These are phyloP conservation scores for Thymelicus acteon DNA, from an alignment of 2,888 invertebrate species.

Conservation along the genomic window DNA sequence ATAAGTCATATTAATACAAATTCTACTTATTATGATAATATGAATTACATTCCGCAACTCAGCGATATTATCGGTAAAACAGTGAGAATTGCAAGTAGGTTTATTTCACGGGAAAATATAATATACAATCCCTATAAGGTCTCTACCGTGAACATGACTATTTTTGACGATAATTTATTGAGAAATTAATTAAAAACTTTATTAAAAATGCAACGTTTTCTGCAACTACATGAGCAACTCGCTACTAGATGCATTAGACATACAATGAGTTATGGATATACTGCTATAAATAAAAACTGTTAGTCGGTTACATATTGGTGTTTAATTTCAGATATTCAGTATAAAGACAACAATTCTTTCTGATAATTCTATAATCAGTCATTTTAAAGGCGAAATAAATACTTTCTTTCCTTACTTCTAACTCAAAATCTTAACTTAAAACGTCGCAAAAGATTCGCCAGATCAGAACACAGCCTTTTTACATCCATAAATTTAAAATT, in stretches of 20 bases:
- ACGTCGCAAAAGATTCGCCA: background rate
- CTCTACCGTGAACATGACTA: background rate
- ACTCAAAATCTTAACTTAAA: too few relatives aligned
- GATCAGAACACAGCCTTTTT: conserved; percentile 6
- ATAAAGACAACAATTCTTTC: too few relatives aligned
- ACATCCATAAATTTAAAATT: conserved; percentile 46
- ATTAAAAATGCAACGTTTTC: too few relatives aligned
- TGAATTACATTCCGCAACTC: background rate
- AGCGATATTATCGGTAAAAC: background rate
- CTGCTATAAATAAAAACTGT: too few relatives aligned
- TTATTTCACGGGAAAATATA: conserved; percentile 1
- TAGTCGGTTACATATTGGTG: too few relatives aligned
- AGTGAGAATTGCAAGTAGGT: background rate
- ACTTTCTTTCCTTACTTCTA: too few relatives aligned
- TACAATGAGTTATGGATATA: too few relatives aligned
- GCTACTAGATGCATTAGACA: too few relatives aligned
- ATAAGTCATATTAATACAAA: background rate
- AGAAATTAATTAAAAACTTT: background rate
- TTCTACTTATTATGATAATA: conserved; percentile 1
- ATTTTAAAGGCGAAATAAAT: too few relatives aligned
- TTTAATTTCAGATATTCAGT: too few relatives aligned
- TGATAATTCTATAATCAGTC: too few relatives aligned
- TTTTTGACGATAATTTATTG: background rate
- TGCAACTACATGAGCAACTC: too few relatives aligned
- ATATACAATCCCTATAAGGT: background rate